phyloP scores from a whole-genome alignment of 2,888 invertebrate genomes.

The Caenorhabditis becei region DNA sequence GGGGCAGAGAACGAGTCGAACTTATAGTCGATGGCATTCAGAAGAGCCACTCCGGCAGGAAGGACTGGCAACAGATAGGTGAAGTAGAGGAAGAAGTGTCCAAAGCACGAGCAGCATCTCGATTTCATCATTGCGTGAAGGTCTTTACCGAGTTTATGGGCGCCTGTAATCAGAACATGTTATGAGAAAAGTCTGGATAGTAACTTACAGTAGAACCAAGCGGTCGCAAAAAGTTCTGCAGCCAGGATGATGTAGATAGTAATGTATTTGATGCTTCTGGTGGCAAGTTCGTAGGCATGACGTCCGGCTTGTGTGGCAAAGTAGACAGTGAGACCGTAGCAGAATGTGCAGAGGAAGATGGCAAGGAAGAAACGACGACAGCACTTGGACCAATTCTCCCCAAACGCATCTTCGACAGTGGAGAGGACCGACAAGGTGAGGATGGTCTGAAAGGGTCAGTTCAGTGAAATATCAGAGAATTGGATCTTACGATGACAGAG shows the following conservation, averaged over 20 bases:
- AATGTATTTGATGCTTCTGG: slow-evolving; percentile 78
- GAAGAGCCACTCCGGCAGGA: slow-evolving; percentile 78
- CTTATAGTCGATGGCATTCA: slow-evolving; percentile 78
- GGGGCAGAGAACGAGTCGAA: slow-evolving; percentile 74
- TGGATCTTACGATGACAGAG: slow-evolving; percentile 76
- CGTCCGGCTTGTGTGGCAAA: slow-evolving; percentile 79
- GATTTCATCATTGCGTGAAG: slow-evolving; percentile 76
- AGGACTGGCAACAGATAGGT: slow-evolving; percentile 79
- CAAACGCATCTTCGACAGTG: slow-evolving; percentile 79
- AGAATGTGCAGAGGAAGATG: slow-evolving; percentile 73
- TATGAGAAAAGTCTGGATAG: not conserved
- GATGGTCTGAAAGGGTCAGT: slow-evolving; percentile 77
- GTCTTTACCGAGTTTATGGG: slow-evolving; percentile 80
- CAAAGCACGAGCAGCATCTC: slow-evolving; percentile 79
- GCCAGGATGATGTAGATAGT: slow-evolving; percentile 79
- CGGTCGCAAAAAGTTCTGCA: slow-evolving; percentile 78
- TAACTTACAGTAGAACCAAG: slow-evolving; percentile 81
- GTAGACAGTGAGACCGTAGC: slow-evolving; percentile 73
- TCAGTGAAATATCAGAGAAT: not conserved
- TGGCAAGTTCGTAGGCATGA: slow-evolving; percentile 77
- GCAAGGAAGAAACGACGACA: slow-evolving; percentile 79
- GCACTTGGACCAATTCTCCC: slow-evolving; percentile 78
- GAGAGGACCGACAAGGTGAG: slow-evolving; percentile 78
- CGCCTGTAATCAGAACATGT: slow-evolving; percentile 56
- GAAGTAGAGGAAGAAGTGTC: slow-evolving; percentile 76